Evolutionary conservation across 53 echinoderm and acorn worm genomes (phyloP), one percentile per base, ranked within the genome.

Genomic region (Zoroaster sp.): DNA sequence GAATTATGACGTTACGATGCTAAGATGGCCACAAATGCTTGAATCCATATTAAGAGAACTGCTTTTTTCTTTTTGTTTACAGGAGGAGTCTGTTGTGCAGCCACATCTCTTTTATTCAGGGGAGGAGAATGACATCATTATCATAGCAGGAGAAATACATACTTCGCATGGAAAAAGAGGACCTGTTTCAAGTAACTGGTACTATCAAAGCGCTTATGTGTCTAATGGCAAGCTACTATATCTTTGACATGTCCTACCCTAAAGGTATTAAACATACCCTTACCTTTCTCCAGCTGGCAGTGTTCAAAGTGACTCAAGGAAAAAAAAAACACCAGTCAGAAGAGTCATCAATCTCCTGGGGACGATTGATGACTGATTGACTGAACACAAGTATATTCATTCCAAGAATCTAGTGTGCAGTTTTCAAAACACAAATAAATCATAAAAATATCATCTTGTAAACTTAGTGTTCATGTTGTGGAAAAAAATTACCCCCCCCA

Each of bases 181-280:
- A 72, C 36, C 72, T 72, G 35, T 72, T 72, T 15, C 17, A 40
- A 4, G 72, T 72, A 35, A 40, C 18, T 14, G 41, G 72, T 17
- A 37, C n/a, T n/a, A 72, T 72, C 13, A 37, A 72, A 35, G 41
- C 72, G 35, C 33, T 39, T 28, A 20, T 76, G 49, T 13, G 47
- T 25, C 32, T 76, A 28, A 30, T 76, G 31, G 47, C 49, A 10
- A 76, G 30, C 3, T 76, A 76, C 33, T 76, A 46, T 18, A 76
- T 76, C 18, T 76, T 76, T 34, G 76, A 76, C 31, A 76, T 76
- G 51, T 45, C 76, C 15, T 76, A 76, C 28, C 76, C 76, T 2
- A 76, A 76, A 76, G 46, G 40, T 40, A 76, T 76, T 31, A 76
- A 32, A 47, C 23, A 76, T 31, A 47, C 76, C 15, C 39, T 76